A percentile compares a stretch with the other conserved stretches of the same genome.
Conservation (phyloP, 2,113 vertebrate species). For the Otolemur garnettii region DNA sequence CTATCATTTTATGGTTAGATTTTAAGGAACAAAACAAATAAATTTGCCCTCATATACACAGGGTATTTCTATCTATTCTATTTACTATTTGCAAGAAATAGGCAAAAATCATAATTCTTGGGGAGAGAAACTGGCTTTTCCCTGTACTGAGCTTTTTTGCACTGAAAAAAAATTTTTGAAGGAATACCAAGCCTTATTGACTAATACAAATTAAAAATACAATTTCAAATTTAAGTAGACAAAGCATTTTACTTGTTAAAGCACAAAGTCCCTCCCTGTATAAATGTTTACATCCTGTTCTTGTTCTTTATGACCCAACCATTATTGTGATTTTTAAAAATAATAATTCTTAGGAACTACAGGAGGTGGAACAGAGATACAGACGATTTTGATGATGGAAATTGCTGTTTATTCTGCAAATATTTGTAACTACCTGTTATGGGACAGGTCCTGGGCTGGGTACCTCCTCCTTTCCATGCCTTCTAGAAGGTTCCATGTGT, state of each 20-base stretch:
- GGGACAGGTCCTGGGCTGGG: neutral
- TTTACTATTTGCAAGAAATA: conserved; percentile 21
- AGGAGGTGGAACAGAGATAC: conserved; percentile 20
- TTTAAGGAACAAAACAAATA: neutral
- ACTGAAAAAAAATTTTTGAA: neutral
- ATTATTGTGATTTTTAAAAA: conserved; percentile 56
- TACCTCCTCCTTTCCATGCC: conserved; percentile 57
- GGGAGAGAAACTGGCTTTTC: neutral
- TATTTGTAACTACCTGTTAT: conserved; percentile 69
- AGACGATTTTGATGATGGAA: conserved; percentile 61
- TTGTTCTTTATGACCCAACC: conserved; percentile 55
- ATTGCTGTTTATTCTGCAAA: conserved; percentile 70
- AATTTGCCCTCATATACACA: neutral
- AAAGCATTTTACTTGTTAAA: conserved; percentile 61
- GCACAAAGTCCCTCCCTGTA: conserved; percentile 3
- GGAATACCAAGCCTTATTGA: conserved; percentile 22
- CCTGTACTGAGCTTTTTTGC: neutral
- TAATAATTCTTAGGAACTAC: conserved; percentile 59
- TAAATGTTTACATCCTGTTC: conserved; percentile 71
- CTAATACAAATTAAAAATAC: conserved; percentile 21
- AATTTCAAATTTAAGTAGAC: conserved; percentile 46
- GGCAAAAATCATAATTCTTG: neutral
- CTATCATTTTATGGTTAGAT: conserved; percentile 5
- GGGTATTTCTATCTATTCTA: conserved; percentile 39
- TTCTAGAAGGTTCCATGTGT: conserved; percentile 58